phyloP scores from a whole-genome alignment of 2,797 vertebrate genomes.

The Danio jaintianensis region DNA sequence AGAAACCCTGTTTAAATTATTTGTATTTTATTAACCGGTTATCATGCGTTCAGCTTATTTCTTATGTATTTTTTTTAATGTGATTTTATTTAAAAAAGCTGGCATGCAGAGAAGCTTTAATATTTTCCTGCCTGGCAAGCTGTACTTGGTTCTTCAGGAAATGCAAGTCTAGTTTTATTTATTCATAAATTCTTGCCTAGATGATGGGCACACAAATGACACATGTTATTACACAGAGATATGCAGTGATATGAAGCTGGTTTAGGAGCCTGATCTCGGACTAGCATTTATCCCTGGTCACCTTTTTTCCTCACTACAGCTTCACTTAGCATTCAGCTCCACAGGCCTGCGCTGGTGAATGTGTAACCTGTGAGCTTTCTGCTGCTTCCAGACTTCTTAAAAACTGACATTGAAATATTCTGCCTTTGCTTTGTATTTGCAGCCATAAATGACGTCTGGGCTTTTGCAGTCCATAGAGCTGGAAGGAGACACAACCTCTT shows the following conservation, averaged over 20 bases:
- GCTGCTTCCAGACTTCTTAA: slow-evolving; percentile 27
- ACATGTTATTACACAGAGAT: neutral
- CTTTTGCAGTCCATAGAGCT: neutral
- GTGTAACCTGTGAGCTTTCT: slow-evolving; percentile 28
- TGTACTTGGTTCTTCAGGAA: neutral
- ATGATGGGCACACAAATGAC: neutral
- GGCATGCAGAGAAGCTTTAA: neutral
- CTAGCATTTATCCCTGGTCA: slow-evolving; percentile 5
- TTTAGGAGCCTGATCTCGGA: slow-evolving; percentile 8
- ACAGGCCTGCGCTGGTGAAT: neutral
- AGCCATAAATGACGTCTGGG: slow-evolving; percentile 27
- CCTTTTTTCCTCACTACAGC: slow-evolving; percentile 13
- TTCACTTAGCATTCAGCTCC: slow-evolving; percentile 26
- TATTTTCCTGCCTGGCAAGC: neutral
- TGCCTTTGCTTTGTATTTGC: slow-evolving; percentile 4
- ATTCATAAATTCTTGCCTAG: neutral
- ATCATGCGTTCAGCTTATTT: neutral
- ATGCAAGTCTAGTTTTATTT: neutral
- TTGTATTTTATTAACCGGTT: neutral
- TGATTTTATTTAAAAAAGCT: neutral
- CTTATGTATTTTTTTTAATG: neutral
- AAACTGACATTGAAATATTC: slow-evolving; percentile 37
- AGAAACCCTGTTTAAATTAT: neutral
- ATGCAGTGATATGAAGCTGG: neutral
- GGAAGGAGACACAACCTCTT: neutral